phyloP scores from a whole-genome alignment of 1,140 invertebrate genomes.

The Brachystomella parvula region DNA sequence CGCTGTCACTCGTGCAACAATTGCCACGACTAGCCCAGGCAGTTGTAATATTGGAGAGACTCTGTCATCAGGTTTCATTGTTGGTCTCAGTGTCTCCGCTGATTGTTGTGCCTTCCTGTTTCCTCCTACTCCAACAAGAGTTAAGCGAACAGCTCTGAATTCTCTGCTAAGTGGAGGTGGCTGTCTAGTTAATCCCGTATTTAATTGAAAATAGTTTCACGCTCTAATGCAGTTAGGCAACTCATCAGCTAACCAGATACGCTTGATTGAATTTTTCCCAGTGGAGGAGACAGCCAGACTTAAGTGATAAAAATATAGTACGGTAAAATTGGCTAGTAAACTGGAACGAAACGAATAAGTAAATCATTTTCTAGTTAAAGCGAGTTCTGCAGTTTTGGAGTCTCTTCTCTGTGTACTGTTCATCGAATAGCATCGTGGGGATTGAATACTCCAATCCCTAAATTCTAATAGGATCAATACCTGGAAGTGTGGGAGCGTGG shows the following conservation, averaged over 20 bases:
- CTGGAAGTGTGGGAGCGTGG: no score
- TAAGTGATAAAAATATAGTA: neutral
- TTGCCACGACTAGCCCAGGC: no score
- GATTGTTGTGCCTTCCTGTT: neutral
- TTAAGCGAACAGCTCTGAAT: neutral
- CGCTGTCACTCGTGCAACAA: no score
- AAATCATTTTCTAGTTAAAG: neutral
- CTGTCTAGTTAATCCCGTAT: neutral
- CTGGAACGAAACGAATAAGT: neutral
- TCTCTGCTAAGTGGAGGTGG: neutral
- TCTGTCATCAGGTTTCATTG: neutral
- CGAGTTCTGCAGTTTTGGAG: neutral
- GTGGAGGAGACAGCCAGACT: neutral
- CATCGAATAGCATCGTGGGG: no score
- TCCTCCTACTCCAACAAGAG: neutral
- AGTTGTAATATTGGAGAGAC: no score
- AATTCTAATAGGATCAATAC: no score
- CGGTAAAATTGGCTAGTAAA: neutral
- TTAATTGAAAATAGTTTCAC: neutral
- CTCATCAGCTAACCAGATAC: no score
- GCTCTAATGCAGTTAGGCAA: neutral
- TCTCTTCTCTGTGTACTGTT: no score
- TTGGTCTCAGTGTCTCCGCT: neutral
- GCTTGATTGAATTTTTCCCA: neutral
- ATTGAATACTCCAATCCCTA: no score